These are phyloP conservation scores for Bolinopsis microptera DNA, from an alignment of 37 sponge, comb jelly and placozoan species.

Conservation along the genomic window DNA sequence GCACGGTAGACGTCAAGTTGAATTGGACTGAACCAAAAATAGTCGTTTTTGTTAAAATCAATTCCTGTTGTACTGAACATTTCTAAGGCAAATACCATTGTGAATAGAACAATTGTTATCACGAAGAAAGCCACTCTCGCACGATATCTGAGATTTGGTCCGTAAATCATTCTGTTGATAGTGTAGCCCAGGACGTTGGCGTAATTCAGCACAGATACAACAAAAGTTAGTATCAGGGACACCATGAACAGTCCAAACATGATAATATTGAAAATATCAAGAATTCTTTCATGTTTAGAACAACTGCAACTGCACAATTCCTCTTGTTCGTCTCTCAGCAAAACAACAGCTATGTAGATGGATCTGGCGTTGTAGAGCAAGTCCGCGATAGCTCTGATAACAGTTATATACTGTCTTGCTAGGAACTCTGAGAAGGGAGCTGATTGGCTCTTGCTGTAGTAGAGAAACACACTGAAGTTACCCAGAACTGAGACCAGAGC, in stretches of 20 bases:
- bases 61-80: background rate
- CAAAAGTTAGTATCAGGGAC: background rate
- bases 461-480: background rate
- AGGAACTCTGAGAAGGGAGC: conserved; percentile 9
- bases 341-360: background rate
- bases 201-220: background rate
- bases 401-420: background rate
- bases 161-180: background rate
- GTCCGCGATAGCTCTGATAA: background rate
- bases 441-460: background rate
- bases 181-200: background rate
- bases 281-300: background rate
- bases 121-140: background rate
- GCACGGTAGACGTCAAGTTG: background rate
- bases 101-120: background rate
- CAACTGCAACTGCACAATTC: background rate
- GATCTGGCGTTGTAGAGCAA: conserved; percentile 29
- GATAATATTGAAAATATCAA: background rate
- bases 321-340: background rate
- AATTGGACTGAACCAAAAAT: conserved; percentile 21
- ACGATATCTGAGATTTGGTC: background rate
- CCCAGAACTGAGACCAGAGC: background rate
- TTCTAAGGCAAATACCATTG: background rate
- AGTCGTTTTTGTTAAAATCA: background rate
- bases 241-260: background rate